Evolutionary conservation across 1,140 invertebrate species (phyloP).

Genomic region (Acyrthosiphon pisum): DNA sequence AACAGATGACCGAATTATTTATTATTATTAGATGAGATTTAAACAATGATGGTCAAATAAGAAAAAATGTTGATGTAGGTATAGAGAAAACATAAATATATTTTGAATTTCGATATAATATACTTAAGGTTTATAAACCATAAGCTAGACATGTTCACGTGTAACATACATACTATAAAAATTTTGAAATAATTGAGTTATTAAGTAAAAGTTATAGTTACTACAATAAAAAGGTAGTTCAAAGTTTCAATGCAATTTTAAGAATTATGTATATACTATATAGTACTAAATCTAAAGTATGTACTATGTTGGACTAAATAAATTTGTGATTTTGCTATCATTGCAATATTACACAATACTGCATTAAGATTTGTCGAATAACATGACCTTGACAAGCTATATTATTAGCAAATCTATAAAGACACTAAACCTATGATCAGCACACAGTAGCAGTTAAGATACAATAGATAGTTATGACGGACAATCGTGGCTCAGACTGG

Average conservation of each 20-base stretch:
- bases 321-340: neutral
- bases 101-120: neutral
- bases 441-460: neutral
- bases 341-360: neutral
- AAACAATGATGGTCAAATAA: neutral
- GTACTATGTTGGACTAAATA: neutral
- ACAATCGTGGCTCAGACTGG: neutral
- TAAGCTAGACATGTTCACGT: too few species aligned
- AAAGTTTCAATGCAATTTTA: too few species aligned
- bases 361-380: neutral
- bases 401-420: neutral
- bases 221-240: too few species aligned
- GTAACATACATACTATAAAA: too few species aligned
- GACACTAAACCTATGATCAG: neutral
- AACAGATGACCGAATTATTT: neutral
- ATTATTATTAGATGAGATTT: neutral
- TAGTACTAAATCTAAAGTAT: too few species aligned
- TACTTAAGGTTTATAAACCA: too few species aligned
- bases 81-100: neutral
- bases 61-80: neutral
- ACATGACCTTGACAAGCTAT: neutral
- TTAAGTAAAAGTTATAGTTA: too few species aligned
- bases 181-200: too few species aligned
- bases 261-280: too few species aligned
- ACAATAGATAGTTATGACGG: neutral